Evolutionary conservation across 1,140 invertebrate species (phyloP).

Genomic region (Zaprionus tsacasi): DNA sequence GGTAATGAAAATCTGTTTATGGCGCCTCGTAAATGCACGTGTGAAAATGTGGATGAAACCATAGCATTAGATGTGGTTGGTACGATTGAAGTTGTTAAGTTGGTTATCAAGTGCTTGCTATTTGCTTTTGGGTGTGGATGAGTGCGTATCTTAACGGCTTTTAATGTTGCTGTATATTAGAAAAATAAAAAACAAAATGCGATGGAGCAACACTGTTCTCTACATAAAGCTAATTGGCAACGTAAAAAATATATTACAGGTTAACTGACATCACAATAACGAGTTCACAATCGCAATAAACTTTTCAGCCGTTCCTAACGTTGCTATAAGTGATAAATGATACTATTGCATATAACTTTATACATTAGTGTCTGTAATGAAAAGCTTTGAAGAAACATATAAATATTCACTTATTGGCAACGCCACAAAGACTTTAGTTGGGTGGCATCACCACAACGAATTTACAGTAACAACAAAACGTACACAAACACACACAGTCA

Average conservation of each 20-base stretch:
- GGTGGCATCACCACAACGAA: conserved; percentile 62
- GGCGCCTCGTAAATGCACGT: conserved; percentile 65
- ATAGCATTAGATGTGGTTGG: conserved; percentile 41
- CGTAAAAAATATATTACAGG: conserved; percentile 18
- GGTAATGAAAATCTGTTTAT: conserved; percentile 75
- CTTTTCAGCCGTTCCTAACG: background rate
- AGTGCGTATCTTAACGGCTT: conserved; percentile 76
- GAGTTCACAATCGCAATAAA: conserved; percentile 32
- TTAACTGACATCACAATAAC: conserved; percentile 53
- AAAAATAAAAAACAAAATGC: conserved; percentile 37
- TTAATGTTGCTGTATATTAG: conserved; percentile 55
- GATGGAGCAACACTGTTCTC: conserved; percentile 18
- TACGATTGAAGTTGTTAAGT: conserved; percentile 42
- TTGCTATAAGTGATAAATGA: background rate
- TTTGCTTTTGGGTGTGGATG: conserved; percentile 51
- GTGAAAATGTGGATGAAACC: conserved; percentile 62
- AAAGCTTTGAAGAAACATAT: background rate
- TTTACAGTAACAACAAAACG: conserved; percentile 72
- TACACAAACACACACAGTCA: conserved; percentile 37
- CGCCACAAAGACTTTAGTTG: conserved; percentile 8
- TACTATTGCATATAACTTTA: background rate
- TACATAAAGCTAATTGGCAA: conserved; percentile 26
- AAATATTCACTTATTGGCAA: conserved; percentile 29
- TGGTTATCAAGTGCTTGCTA: conserved; percentile 43
- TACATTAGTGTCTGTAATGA: background rate